A percentile compares a stretch with the other conserved stretches of the same genome.
Conservation (phyloP, 1,140 invertebrate species). For the Stegodyphus dumicola region DNA sequence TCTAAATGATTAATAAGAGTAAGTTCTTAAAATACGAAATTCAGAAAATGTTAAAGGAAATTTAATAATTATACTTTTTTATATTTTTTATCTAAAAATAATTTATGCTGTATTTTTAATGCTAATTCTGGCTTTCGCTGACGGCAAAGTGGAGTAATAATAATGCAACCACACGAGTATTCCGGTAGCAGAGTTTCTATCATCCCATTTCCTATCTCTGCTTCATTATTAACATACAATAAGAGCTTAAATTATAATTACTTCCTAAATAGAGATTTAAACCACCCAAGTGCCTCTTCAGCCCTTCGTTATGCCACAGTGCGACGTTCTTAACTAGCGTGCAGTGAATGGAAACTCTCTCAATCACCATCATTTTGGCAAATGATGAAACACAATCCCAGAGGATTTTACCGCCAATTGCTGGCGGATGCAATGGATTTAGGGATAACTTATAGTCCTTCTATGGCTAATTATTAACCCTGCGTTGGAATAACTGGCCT, state of each 20-base stretch:
- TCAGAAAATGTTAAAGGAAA: too few relatives aligned
- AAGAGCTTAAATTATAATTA: conserved; percentile 10
- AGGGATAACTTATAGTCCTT: conserved; percentile 9
- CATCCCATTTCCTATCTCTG: too few relatives aligned
- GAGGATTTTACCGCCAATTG: conserved; percentile 11
- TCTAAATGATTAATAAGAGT: too few relatives aligned
- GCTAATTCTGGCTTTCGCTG: too few relatives aligned
- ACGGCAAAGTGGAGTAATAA: too few relatives aligned
- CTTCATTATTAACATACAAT: too few relatives aligned
- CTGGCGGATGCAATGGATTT: not conserved
- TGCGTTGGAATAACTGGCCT: not conserved
- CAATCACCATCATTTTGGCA: not conserved
- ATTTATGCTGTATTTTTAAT: too few relatives aligned
- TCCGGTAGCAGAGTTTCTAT: too few relatives aligned
- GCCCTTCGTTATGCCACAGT: not conserved
- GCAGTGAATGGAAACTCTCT: not conserved
- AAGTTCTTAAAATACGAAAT: too few relatives aligned
- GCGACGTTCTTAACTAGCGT: not conserved
- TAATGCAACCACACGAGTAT: too few relatives aligned
- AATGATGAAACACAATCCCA: conserved; percentile 22
- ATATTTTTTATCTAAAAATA: too few relatives aligned
- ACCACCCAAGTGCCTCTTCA: not conserved
- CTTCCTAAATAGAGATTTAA: conserved; percentile 7
- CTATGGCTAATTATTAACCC: conserved; percentile 16
- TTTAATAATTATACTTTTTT: too few relatives aligned